phyloP scores from a whole-genome alignment of 2,113 vertebrate genomes.

The Cyrtonyx montezumae region DNA sequence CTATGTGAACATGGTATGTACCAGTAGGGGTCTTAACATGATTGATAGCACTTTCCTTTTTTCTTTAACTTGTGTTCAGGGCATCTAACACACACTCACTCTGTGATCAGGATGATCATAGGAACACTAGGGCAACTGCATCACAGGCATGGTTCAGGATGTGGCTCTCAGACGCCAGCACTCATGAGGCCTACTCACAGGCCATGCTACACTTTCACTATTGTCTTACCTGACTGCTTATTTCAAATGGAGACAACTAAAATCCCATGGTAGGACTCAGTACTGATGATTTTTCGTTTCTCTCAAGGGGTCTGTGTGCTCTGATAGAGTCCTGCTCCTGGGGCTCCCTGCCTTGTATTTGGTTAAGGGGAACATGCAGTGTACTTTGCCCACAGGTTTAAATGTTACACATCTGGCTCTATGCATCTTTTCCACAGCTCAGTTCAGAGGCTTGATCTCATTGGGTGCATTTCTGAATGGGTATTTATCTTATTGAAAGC shows the following conservation, averaged over 20 bases:
- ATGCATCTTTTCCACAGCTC: neutral
- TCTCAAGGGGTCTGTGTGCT: neutral
- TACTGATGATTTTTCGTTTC: neutral
- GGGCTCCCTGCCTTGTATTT: neutral
- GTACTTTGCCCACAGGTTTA: neutral
- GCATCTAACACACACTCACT: neutral
- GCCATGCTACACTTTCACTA: fast-evolving
- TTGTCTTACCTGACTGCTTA: neutral
- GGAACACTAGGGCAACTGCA: neutral
- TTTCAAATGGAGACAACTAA: neutral
- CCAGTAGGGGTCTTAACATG: neutral
- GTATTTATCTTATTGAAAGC: neutral
- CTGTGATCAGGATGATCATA: neutral
- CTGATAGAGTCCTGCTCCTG: neutral
- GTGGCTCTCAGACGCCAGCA: neutral
- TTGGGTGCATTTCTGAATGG: neutral
- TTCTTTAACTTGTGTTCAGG: neutral
- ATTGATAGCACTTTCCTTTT: constrained; percentile 5
- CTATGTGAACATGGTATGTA: neutral
- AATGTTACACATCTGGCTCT: neutral
- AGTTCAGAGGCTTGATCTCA: neutral
- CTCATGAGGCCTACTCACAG: neutral
- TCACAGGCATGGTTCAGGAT: fast-evolving
- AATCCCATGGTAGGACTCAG: neutral
- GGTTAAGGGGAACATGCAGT: neutral